Evolutionary conservation across 2,888 invertebrate species (phyloP), one percentile per base, ranked within the genome.

Genomic region (Anthophora plumipes): DNA sequence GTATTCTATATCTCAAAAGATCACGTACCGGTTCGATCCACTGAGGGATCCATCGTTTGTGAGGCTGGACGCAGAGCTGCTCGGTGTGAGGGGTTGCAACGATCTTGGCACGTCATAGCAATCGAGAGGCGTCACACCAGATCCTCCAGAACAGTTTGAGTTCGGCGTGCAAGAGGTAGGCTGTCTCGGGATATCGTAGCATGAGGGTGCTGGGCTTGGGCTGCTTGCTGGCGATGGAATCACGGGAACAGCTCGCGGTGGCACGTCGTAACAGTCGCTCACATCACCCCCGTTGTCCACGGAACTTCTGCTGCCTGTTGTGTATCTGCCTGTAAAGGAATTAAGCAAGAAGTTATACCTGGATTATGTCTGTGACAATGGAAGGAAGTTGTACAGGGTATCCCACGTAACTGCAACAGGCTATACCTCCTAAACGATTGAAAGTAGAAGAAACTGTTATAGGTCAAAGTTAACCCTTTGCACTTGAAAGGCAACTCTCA

Each of bases 101-200:
- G 96, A 95, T 75, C 95, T 94, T 55, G 96, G 96, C 76, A 96
- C 95, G 92, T 96, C 96, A 93, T 96, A 96, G 77, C 94, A 94
- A 82, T 96, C 95, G 25, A 92, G 84, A 20, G 92, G 92, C 41
- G 91, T 92, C n/a, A 91, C 82, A 6, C 90, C 91, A 43, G 92
- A 92, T 37, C 90, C 91, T 37, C 82, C 90, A 20, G 92, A 92
- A 77, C 91, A 92, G 85, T 90, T 92, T 7, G 92, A 92, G 85
- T 91, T 93, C 11, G 93, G 91, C 52, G 93, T 93, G 77, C 93
- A 92, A 63, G 93, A 92, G 25, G 92, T 90, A 22, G 91, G 89
- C 81, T 92, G 89, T 89, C 91, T 89, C 43, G 92, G 92, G 77
- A 91, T 90, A 82, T 93, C 91, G 87, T 93, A 92, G 86, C 94